Percentiles rank a stretch among this genome's conserved stretches.
Evolutionary conservation across 2,113 vertebrate species (phyloP).

Genomic region (Athene noctua): DNA sequence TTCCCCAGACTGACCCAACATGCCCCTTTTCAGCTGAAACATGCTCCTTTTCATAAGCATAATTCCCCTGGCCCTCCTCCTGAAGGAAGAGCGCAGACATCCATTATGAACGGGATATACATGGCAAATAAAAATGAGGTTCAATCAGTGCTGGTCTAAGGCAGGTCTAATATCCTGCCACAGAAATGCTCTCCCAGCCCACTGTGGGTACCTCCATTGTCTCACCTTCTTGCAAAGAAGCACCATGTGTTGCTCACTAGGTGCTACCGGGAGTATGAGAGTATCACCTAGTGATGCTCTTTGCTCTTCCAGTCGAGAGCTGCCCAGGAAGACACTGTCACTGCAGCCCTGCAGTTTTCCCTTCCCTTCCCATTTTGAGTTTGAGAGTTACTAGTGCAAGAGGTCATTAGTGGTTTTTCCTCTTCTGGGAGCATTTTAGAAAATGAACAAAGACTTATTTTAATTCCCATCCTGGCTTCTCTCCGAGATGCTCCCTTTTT

Average conservation of each 20-base stretch:
- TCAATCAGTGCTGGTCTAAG: no score
- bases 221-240: not conserved
- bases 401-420: not conserved
- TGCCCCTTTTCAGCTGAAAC: not conserved
- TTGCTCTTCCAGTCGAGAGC: not conserved
- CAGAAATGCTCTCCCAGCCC: not conserved
- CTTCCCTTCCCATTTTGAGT: not conserved
- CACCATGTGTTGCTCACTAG: not conserved
- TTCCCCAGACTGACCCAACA: not conserved
- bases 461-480: not conserved
- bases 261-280: fast-evolving
- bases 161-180: not conserved
- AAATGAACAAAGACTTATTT: slow-evolving; percentile 13
- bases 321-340: not conserved
- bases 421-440: not conserved
- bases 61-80: not conserved
- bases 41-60: not conserved
- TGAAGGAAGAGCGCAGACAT: not conserved
- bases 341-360: not conserved
- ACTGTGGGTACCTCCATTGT: not conserved
- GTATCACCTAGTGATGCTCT: not conserved
- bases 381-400: not conserved
- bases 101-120: not conserved
- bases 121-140: not conserved
- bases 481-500: not conserved